Evolutionary conservation across 2,797 vertebrate genomes (phyloP).

Genomic region (Artibeus jamaicensis): DNA sequence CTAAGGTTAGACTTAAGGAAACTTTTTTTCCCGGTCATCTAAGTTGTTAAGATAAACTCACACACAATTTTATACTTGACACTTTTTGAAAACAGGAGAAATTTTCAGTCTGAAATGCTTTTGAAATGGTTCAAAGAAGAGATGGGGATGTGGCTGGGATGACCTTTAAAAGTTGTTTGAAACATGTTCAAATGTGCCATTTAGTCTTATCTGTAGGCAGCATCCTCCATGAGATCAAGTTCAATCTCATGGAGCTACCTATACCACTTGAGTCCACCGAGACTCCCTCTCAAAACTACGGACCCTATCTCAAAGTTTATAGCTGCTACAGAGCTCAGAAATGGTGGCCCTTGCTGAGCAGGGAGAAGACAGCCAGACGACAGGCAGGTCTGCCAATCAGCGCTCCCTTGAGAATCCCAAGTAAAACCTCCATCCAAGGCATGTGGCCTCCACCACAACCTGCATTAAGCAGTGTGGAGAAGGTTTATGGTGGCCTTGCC

Average conservation of each 20-base stretch:
- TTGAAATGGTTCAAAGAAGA: not conserved
- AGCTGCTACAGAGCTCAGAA: not conserved
- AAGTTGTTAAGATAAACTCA: constrained; percentile 28
- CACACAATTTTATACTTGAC: not conserved
- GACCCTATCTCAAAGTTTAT: not conserved
- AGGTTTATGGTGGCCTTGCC: constrained; percentile 47
- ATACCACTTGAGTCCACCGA: not conserved
- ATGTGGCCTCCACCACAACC: not conserved
- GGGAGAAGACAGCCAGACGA: not conserved
- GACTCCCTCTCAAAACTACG: not conserved
- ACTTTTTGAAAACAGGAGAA: constrained; percentile 3
- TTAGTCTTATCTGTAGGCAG: not conserved
- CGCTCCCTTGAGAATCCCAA: not conserved
- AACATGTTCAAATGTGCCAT: not conserved
- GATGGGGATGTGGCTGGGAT: not conserved
- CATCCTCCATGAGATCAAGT: not conserved
- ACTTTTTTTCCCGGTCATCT: not conserved
- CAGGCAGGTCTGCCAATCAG: not conserved
- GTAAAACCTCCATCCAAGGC: not conserved
- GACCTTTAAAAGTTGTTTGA: constrained; percentile 14
- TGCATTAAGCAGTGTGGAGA: not conserved
- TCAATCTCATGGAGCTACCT: not conserved
- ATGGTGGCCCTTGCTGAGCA: not conserved
- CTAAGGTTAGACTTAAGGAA: not conserved
- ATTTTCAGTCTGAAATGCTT: constrained; percentile 13